These are phyloP conservation scores for Bombus waltoni DNA, from an alignment of 1,140 invertebrate genomes.

Conservation along the genomic window DNA sequence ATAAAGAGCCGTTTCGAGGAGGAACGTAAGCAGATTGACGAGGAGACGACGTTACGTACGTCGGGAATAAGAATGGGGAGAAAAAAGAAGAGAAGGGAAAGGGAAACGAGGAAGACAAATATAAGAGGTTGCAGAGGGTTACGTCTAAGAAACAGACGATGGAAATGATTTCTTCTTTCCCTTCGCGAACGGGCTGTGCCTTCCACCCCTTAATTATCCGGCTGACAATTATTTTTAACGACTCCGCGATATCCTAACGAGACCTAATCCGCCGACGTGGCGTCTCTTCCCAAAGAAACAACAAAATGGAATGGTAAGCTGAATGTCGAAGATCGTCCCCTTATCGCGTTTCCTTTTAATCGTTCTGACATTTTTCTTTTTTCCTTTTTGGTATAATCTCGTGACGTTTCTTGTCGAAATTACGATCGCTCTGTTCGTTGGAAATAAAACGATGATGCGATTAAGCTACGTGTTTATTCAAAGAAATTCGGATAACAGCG, in stretches of 20 bases:
- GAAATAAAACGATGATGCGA: not conserved
- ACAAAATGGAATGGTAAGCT: slow-evolving; percentile 55
- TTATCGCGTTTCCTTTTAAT: slow-evolving; percentile 60
- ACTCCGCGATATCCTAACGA: slow-evolving; percentile 80
- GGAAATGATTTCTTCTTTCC: slow-evolving; percentile 59
- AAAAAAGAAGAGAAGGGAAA: not conserved
- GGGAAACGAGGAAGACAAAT: slow-evolving; percentile 43
- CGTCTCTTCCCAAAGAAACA: slow-evolving; percentile 54
- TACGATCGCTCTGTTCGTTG: not conserved
- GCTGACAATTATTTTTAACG: slow-evolving; percentile 83
- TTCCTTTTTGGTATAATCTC: not conserved
- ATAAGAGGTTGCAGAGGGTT: slow-evolving; percentile 45
- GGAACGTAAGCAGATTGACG: slow-evolving; percentile 79
- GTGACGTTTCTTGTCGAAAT: not conserved
- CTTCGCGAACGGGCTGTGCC: slow-evolving; percentile 48
- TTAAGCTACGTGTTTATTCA: not conserved
- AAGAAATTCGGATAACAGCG: not conserved
- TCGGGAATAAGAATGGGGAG: slow-evolving; percentile 30
- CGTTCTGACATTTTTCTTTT: not conserved
- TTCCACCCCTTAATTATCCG: slow-evolving; percentile 80
- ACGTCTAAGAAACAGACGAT: slow-evolving; percentile 61
- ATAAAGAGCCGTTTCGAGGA: slow-evolving; percentile 72
- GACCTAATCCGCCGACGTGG: slow-evolving; percentile 76
- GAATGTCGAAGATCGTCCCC: slow-evolving; percentile 68
- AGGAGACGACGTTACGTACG: slow-evolving; percentile 45